Base-by-base conservation (phyloP, 2,797 vertebrate species). In the Pteropus rufus region DNA sequence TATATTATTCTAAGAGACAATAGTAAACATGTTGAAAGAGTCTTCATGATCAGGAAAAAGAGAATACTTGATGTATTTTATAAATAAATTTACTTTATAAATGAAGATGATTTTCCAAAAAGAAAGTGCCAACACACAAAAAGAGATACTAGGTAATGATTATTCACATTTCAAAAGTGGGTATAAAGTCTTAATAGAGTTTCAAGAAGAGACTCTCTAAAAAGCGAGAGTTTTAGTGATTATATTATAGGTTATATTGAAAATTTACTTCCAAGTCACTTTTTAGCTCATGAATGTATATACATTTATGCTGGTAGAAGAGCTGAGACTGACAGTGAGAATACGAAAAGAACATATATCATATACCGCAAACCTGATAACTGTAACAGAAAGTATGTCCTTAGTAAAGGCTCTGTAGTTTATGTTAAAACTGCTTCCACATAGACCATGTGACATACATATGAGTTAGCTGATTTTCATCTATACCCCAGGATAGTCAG, bases 61-160 rank as follows among this genome's bases (percentile, higher is more conserved):
- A 85, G 56, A 75, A 56, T 65, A 54, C 14, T 73, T 5, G n/a
- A 41, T 58, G 14, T 49, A 44, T 41, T 81, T 73, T 87, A 19
- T 49, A 87, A 73, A 49, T 8, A 26, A 75, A 56, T 62, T 79
- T 46, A 84, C 49, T 81, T 90, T 84, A 67, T 86, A 62, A 77
- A 88, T 60, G 39, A 91, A 79, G 34, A 58, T 76, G 14, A 70
- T 56, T 91, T 93, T 94, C 36, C 56, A 73, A 92, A 93, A 52
- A 77, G 24, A 44, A 80, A 86, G 85, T 79, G 82, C 31, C 15
- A 77, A 64, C 29, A 36, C 41, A 12, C 26, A 7, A 76, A 93
- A 69, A 52, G 5, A 60, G 41, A 80, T 31, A 89, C 4, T 6
- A 34, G n/a, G 11, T 64, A 41, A 54, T 3, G 12, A 34, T 21